These are phyloP conservation scores for Sminthopsis crassicaudata DNA, from an alignment of 2,113 vertebrate genomes.

Conservation along the genomic window DNA sequence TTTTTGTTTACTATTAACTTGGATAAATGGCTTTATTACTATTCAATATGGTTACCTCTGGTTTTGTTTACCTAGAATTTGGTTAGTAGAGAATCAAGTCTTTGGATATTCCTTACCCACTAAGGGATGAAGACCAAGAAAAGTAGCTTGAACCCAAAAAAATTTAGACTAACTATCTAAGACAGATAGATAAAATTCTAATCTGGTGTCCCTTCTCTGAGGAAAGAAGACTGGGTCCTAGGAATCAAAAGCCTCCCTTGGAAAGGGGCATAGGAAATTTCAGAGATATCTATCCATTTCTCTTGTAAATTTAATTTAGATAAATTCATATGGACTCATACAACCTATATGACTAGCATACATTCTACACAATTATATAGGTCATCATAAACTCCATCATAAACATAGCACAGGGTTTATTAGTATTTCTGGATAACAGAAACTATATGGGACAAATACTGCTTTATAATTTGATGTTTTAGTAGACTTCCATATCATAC, in stretches of 20 bases:
- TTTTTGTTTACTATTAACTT: not conserved
- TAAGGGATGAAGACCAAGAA: too few relatives aligned
- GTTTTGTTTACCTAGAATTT: not conserved
- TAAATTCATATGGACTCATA: too few relatives aligned
- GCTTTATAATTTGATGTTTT: not conserved
- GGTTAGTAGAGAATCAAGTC: not conserved
- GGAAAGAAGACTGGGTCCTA: not conserved
- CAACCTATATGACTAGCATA: not conserved
- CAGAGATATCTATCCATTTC: not conserved
- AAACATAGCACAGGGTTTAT: not conserved
- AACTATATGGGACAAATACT: not conserved
- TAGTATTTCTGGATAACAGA: not conserved
- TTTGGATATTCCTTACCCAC: not conserved
- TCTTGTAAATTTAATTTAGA: too few relatives aligned
- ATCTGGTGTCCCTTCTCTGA: not conserved
- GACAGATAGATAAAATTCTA: not conserved
- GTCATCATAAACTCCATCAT: not conserved
- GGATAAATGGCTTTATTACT: not conserved
- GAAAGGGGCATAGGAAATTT: not conserved
- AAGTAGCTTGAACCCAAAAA: not conserved
- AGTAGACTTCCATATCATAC: not conserved
- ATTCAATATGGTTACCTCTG: too few relatives aligned
- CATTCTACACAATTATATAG: not conserved
- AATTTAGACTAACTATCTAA: not conserved
- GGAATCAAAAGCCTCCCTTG: not conserved